A percentile compares a stretch with the other conserved stretches of the same genome.
Evolutionary conservation across 2,797 vertebrate genomes (phyloP).

Genomic region (Clarias pachynema): DNA sequence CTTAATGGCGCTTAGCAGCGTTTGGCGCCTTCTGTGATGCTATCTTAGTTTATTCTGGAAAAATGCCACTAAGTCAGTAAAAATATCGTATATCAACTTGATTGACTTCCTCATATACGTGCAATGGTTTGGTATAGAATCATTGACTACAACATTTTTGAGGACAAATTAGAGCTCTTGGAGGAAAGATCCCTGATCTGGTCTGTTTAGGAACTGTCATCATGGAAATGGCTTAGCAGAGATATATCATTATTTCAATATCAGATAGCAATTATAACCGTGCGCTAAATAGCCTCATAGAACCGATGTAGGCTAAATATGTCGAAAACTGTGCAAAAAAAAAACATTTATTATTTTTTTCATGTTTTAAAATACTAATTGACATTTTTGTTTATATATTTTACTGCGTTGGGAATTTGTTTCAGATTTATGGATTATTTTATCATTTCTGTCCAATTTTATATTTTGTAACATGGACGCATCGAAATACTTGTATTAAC

Average conservation of each 20-base stretch:
- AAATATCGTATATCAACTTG: constrained; percentile 43
- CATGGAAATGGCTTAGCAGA: neutral
- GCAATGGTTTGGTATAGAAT: neutral
- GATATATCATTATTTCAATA: neutral
- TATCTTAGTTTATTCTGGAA: constrained; percentile 66
- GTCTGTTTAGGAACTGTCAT: neutral
- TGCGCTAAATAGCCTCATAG: neutral
- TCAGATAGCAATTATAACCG: neutral
- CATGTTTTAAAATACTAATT: neutral
- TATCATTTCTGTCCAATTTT: no score
- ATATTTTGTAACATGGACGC: neutral
- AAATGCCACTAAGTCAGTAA: constrained; percentile 58
- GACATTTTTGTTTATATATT: neutral
- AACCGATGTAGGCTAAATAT: neutral
- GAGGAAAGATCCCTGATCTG: neutral
- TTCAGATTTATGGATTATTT: neutral
- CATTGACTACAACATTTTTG: neutral
- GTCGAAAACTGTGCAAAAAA: neutral
- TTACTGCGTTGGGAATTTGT: neutral
- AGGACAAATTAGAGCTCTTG: neutral
- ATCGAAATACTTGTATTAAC: neutral
- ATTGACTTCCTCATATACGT: constrained; percentile 19
- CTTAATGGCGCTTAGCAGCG: constrained; percentile 54
- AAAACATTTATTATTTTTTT: no score
- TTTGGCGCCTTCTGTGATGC: constrained; percentile 71